Evolutionary conservation across 2,888 invertebrate genomes (phyloP).

Genomic region (Plagodis pulveraria): DNA sequence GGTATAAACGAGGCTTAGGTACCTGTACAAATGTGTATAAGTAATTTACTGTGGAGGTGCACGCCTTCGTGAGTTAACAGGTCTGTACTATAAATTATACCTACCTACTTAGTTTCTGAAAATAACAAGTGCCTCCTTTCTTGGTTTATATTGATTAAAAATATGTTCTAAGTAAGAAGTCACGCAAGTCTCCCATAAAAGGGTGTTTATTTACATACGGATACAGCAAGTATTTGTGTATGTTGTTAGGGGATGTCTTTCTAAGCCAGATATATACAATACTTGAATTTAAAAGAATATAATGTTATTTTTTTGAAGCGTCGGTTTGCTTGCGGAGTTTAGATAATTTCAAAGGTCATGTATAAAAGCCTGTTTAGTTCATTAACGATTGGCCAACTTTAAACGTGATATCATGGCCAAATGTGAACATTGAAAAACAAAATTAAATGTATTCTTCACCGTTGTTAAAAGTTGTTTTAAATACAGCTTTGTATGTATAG

Average conservation of each 20-base stretch:
- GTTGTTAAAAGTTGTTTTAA: too few species aligned
- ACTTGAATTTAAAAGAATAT: too few species aligned
- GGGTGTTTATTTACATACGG: neutral
- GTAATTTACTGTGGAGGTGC: too few species aligned
- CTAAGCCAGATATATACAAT: too few species aligned
- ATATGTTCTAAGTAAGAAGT: conserved; percentile 1
- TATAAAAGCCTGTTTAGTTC: conserved; percentile 25
- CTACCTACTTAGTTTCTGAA: conserved; percentile 17
- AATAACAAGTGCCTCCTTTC: conserved; percentile 32
- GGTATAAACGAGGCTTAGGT: too few species aligned
- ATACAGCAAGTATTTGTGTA: neutral
- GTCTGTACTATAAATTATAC: neutral
- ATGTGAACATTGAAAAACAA: conserved; percentile 19
- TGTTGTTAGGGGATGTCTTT: neutral
- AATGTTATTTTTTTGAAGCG: neutral
- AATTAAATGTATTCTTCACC: neutral
- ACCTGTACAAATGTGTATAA: too few species aligned
- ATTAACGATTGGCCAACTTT: conserved; percentile 12
- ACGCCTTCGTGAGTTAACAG: too few species aligned
- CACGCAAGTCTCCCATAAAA: neutral
- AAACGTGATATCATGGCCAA: conserved; percentile 26
- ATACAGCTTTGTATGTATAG: too few species aligned
- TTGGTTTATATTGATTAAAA: neutral
- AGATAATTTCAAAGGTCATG: conserved; percentile 15
- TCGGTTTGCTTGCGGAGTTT: too few species aligned